Evolutionary conservation across 2,113 vertebrate genomes (phyloP), one percentile per base, ranked within the genome.

Genomic region (Riparia riparia): DNA sequence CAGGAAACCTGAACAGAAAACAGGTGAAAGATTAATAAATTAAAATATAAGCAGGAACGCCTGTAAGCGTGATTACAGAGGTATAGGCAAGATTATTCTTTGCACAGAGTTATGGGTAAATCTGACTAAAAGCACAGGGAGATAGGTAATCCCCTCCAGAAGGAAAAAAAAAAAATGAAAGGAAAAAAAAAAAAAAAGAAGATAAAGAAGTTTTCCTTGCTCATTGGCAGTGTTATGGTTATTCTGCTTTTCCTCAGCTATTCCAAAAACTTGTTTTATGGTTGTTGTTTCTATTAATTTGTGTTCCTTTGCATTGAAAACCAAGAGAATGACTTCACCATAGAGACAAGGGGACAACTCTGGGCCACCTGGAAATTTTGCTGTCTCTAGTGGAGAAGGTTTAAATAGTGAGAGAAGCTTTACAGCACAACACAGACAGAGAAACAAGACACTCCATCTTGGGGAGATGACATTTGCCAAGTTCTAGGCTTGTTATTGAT

Each of bases 401-500:
- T 96, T 90, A 88, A 95, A 96, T 96, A 97, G 96, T 96, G 96
- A 94, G 90, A 97, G 93, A 96, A 97, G 92, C 88, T 97, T 97
- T 96, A 95, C 93, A 96, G 80, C 80, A 93, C 92, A 71, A 84
- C 92, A 81, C 79, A 94, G 65, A 13, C 82, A 90, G 91, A 92
- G 92, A 95, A 95, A 95, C 72, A 90, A 94, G 96, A 90, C 92
- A 97, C 95, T 96, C 92, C 88, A 96, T 96, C 96, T 96, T 96
- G 76, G 90, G 90, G 93, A 96, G 68, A 94, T 95, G 90, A 94
- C 93, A 96, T 91, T 90, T 96, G 73, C 93, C 90, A 90, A 66
- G 86, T 96, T 92, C 88, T 90, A 94, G 95, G 64, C 92, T 94
- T 88, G 90, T 95, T 95, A 96, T 91, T 93, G 86, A 96, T 94